Conservation (phyloP, 2,113 vertebrate genomes). For the Mormyrus iriodes region DNA sequence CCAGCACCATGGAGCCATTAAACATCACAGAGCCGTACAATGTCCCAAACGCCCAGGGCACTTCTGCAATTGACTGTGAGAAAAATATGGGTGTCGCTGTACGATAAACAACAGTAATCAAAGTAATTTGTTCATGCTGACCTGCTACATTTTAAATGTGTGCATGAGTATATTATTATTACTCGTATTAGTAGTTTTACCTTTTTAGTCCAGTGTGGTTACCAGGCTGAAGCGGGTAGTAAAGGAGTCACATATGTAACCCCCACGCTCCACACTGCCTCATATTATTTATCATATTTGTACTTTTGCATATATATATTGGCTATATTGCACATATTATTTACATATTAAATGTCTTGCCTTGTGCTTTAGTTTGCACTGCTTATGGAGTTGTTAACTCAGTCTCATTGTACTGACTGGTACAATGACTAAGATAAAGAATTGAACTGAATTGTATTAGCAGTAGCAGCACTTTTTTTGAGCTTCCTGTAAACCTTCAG, state of each 20-base stretch:
- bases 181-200: background rate
- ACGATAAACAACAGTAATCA: background rate
- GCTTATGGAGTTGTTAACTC: background rate
- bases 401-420: background rate
- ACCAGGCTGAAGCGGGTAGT: background rate
- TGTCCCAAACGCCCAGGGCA: background rate
- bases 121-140: background rate
- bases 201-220: background rate
- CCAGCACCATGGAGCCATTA: background rate
- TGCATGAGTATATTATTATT: background rate
- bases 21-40: background rate
- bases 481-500: background rate
- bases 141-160: background rate
- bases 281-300: background rate
- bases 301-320: background rate
- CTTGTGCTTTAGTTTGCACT: background rate
- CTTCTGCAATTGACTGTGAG: background rate
- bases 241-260: background rate
- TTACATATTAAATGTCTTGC: background rate
- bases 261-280: background rate
- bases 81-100: background rate
- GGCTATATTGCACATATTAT: background rate
- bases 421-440: background rate
- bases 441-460: background rate
- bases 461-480: background rate